Percentiles rank a stretch among this genome's conserved stretches.
These are phyloP conservation scores for Clostera curtula DNA, from an alignment of 2,888 invertebrate genomes.

Conservation along the genomic window DNA sequence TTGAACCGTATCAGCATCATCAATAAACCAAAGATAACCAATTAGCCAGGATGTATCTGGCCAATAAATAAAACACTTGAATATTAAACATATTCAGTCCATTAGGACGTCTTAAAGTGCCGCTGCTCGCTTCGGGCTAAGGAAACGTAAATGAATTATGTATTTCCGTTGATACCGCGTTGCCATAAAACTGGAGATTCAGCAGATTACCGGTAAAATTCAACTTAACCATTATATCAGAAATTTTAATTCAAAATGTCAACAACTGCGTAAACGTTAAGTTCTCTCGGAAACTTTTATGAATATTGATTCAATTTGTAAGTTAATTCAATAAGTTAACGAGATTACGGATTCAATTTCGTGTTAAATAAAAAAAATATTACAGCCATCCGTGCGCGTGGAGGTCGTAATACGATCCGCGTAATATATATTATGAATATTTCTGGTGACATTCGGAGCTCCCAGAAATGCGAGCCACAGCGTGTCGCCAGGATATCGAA, in stretches of 20 bases:
- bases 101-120: constrained; percentile 23
- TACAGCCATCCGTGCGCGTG: neutral
- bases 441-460: constrained; percentile 21
- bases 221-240: no score
- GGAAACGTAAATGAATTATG: constrained; percentile 27
- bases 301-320: neutral
- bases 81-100: constrained; percentile 33
- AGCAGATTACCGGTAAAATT: no score
- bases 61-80: constrained; percentile 34
- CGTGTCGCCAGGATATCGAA: constrained; percentile 20
- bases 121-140: constrained; percentile 15
- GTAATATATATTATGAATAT: constrained; percentile 17
- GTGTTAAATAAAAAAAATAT: neutral
- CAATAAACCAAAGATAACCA: constrained; percentile 37
- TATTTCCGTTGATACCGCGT: constrained; percentile 13
- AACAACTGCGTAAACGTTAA: no score
- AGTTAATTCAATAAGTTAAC: neutral
- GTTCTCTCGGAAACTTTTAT: no score
- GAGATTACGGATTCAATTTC: neutral
- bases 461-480: constrained; percentile 20
- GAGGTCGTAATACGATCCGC: constrained; percentile 6
- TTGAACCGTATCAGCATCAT: constrained; percentile 23
- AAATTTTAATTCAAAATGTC: no score
- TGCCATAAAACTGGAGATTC: no score
- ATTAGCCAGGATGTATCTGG: constrained; percentile 37